These are phyloP conservation scores for Anthophora plumipes DNA, from an alignment of 2,888 invertebrate species.

Conservation along the genomic window DNA sequence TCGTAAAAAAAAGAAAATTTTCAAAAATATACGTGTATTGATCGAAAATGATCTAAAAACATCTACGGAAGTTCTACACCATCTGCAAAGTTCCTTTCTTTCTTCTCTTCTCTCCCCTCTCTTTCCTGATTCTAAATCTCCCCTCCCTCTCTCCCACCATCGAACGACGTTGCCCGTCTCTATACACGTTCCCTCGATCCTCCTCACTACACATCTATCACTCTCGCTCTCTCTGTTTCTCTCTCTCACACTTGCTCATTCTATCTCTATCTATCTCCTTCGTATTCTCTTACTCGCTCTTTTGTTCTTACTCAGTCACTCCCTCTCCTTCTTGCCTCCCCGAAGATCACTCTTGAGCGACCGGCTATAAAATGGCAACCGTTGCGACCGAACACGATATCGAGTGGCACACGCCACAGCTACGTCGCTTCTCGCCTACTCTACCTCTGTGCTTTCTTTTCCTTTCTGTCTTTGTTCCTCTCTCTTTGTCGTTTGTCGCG, in stretches of 20 bases:
- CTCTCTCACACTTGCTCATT: slow-evolving; percentile 9
- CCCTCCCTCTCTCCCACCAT: slow-evolving; percentile 11
- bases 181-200: slow-evolving; percentile 28
- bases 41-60: slow-evolving; percentile 37
- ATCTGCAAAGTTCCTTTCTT: slow-evolving; percentile 25
- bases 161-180: slow-evolving; percentile 21
- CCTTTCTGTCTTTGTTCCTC: slow-evolving; percentile 29
- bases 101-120: slow-evolving; percentile 48
- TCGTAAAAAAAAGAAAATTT: not conserved
- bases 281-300: slow-evolving; percentile 28
- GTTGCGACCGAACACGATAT: slow-evolving; percentile 54
- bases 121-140: slow-evolving; percentile 28
- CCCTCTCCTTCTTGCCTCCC: slow-evolving; percentile 54
- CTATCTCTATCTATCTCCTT: slow-evolving; percentile 21
- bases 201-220: slow-evolving; percentile 29
- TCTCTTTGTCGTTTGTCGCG: slow-evolving; percentile 28
- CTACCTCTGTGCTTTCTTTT: slow-evolving; percentile 34
- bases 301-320: slow-evolving; percentile 38
- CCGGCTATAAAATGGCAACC: slow-evolving; percentile 69
- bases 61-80: slow-evolving; percentile 37
- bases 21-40: not conserved
- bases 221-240: no score
- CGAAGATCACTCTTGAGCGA: slow-evolving; percentile 49
- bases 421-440: slow-evolving; percentile 43
- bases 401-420: slow-evolving; percentile 59